Conservation (phyloP, 1,140 invertebrate genomes). For the Neoseiulus cucumeris region DNA sequence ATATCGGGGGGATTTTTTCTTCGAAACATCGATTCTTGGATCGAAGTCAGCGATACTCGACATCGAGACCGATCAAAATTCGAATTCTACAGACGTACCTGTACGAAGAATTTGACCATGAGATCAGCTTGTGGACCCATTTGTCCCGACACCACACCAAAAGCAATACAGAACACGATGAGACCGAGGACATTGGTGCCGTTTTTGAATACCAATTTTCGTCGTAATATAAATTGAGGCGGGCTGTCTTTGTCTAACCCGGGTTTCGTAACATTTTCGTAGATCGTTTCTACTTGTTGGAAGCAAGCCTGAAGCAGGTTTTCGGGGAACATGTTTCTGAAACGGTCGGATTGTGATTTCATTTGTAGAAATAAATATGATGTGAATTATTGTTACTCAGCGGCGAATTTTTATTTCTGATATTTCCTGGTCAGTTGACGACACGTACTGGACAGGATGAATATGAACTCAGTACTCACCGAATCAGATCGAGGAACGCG, state of each 20-base stretch:
- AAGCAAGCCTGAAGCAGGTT: constrained; percentile 33
- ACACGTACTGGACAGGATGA: not conserved
- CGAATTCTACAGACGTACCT: not conserved
- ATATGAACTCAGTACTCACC: constrained; percentile 28
- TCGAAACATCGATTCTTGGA: too few relatives aligned
- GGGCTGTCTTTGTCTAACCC: constrained; percentile 8
- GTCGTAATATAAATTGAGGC: not conserved
- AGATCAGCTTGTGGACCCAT: constrained; percentile 24
- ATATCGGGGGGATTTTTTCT: too few relatives aligned
- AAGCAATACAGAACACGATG: constrained; percentile 26
- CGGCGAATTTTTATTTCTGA: constrained; percentile 9
- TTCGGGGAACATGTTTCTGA: constrained; percentile 34
- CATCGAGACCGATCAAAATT: too few relatives aligned
- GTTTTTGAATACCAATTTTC: constrained; percentile 15
- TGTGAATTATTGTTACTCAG: too few relatives aligned
- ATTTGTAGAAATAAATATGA: too few relatives aligned
- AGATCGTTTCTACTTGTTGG: constrained; percentile 24
- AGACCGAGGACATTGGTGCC: constrained; percentile 22
- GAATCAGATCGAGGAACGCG: constrained; percentile 38
- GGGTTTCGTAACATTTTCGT: constrained; percentile 15
- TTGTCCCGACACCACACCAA: constrained; percentile 26
- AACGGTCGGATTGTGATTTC: constrained; percentile 13
- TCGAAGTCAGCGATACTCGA: too few relatives aligned
- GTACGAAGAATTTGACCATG: constrained; percentile 27
- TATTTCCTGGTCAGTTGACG: not conserved